These are phyloP conservation scores for Yponomeuta plumbellus DNA, from an alignment of 2,888 invertebrate species.

Conservation along the genomic window DNA sequence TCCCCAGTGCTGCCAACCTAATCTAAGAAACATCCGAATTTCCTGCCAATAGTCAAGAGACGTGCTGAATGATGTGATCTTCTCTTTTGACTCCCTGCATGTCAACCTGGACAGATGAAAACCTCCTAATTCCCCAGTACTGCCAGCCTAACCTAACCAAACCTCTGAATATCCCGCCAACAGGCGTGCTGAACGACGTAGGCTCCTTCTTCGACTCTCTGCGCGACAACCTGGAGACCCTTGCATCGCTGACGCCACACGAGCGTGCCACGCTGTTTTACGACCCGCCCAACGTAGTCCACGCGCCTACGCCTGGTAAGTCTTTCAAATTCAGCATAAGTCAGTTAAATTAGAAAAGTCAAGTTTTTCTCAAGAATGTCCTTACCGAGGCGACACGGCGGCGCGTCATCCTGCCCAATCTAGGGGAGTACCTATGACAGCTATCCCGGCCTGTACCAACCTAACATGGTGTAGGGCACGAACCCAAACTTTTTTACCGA, in stretches of 20 bases:
- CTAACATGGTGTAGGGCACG: too few species aligned
- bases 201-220: slow-evolving; percentile 72
- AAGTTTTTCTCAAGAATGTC: too few species aligned
- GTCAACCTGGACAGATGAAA: slow-evolving; percentile 72
- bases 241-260: slow-evolving; percentile 57
- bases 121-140: too few species aligned
- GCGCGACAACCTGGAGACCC: slow-evolving; percentile 65
- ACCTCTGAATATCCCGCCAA: neutral
- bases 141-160: too few species aligned
- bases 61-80: slow-evolving; percentile 70
- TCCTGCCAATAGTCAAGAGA: slow-evolving; percentile 46
- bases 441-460: too few species aligned
- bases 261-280: slow-evolving; percentile 51
- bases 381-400: too few species aligned
- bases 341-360: too few species aligned
- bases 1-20: too few species aligned
- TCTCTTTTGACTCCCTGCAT: slow-evolving; percentile 70
- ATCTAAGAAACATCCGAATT: too few species aligned
- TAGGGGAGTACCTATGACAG: too few species aligned
- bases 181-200: slow-evolving; percentile 73
- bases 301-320: slow-evolving; percentile 50
- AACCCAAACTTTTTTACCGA: too few species aligned
- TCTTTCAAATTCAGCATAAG: neutral
- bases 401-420: too few species aligned
- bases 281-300: slow-evolving; percentile 54